Conservation (phyloP, 2,113 vertebrate species). For the Macquaria australasica region DNA sequence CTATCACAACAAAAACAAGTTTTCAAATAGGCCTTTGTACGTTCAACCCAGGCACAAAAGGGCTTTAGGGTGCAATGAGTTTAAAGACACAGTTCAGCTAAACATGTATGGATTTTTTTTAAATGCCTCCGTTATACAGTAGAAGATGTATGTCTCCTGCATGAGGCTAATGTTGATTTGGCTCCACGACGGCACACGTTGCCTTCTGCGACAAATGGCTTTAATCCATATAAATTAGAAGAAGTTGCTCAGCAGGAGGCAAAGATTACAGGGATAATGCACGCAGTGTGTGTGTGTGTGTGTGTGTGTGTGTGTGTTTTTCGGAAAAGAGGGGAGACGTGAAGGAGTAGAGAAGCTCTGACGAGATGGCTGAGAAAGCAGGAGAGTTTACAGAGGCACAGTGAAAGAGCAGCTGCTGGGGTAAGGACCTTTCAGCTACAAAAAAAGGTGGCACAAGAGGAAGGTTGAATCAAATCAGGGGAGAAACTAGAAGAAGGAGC, state of each 20-base stretch:
- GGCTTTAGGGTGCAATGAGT: slow-evolving; percentile 28
- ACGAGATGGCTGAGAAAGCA: slow-evolving; percentile 49
- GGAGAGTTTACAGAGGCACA: slow-evolving; percentile 61
- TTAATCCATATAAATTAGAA: slow-evolving; percentile 71
- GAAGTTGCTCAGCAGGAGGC: slow-evolving; percentile 67
- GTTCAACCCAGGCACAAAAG: slow-evolving; percentile 28
- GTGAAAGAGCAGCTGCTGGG: slow-evolving; percentile 58
- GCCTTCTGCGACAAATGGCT: slow-evolving; percentile 64
- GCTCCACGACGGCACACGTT: slow-evolving; percentile 39
- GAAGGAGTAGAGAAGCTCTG: slow-evolving; percentile 33
- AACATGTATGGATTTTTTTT: slow-evolving; percentile 51
- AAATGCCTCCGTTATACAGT: slow-evolving; percentile 31
- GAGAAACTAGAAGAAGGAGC: not conserved
- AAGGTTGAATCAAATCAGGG: slow-evolving; percentile 6
- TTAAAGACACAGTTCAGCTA: slow-evolving; percentile 40
- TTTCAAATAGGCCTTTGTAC: slow-evolving; percentile 49
- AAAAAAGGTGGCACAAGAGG: slow-evolving; percentile 17
- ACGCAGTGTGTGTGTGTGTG: slow-evolving; percentile 16
- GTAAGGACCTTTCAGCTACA: slow-evolving; percentile 43
- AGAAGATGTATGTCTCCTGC: slow-evolving; percentile 19
- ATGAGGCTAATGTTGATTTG: slow-evolving; percentile 58
- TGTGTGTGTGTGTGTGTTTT: slow-evolving; percentile 23
- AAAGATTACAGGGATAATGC: slow-evolving; percentile 66
- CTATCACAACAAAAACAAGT: slow-evolving; percentile 60
- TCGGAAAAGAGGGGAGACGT: slow-evolving; percentile 7